These are phyloP conservation scores for Drosophila mayri DNA, from an alignment of 1,140 invertebrate species.

Conservation along the genomic window DNA sequence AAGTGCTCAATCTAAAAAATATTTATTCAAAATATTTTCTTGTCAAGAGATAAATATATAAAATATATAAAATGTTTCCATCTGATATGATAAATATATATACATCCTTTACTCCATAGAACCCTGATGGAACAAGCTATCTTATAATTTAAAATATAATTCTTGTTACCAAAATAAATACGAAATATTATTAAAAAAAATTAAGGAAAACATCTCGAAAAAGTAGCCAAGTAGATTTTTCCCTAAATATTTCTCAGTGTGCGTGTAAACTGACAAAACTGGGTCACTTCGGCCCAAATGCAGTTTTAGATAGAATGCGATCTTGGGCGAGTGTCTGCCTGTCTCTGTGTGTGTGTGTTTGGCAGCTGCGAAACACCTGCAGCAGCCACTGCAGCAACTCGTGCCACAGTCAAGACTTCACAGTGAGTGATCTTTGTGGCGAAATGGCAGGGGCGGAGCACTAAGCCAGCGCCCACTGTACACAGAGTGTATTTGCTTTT, in stretches of 20 bases:
- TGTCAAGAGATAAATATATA: too few relatives aligned
- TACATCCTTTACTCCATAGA: neutral
- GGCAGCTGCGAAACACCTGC: slow-evolving; percentile 62
- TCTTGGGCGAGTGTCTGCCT: slow-evolving; percentile 16
- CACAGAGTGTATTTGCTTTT: slow-evolving; percentile 5
- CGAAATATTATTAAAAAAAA: neutral
- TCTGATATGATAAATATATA: too few relatives aligned
- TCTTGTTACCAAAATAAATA: neutral
- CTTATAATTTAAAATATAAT: too few relatives aligned
- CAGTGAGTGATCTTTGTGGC: slow-evolving; percentile 12
- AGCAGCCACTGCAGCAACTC: slow-evolving; percentile 46
- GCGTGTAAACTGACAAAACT: slow-evolving; percentile 44
- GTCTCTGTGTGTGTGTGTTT: slow-evolving; percentile 22
- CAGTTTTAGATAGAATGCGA: slow-evolving; percentile 32
- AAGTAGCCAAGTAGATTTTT: too few relatives aligned
- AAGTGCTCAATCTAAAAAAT: too few relatives aligned
- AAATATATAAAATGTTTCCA: too few relatives aligned
- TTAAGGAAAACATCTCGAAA: neutral
- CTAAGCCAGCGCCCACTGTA: slow-evolving; percentile 30
- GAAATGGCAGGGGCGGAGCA: neutral
- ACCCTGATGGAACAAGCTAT: too few relatives aligned
- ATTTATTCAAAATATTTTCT: too few relatives aligned
- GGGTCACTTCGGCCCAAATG: slow-evolving; percentile 73
- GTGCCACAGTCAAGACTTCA: slow-evolving; percentile 47
- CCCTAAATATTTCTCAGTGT: slow-evolving; percentile 5